Base-by-base conservation (phyloP, 2,797 vertebrate genomes). In the Mycteria americana region DNA sequence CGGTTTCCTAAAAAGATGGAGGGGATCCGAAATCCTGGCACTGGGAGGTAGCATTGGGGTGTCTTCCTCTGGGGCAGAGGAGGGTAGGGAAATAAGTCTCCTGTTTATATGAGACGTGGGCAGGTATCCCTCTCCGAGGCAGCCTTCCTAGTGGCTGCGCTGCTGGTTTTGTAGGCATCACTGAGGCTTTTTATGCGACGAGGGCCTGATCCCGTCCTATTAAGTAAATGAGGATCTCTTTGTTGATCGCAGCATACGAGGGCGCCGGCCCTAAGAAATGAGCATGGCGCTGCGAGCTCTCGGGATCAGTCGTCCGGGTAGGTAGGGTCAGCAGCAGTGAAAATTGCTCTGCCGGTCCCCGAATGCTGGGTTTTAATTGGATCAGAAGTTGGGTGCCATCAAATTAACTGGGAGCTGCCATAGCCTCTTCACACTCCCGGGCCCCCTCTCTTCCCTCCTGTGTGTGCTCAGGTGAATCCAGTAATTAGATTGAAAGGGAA, bases 241-340 rank as follows among this genome's bases (percentile, higher is more conserved):
- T 24, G 18, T 3, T 41, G 67, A 37, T 27, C 0, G 6, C 53
- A 45, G 59, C 41, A 2, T 12, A 6, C 0, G 0, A 48, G 31
- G 43, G 41, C 5, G 7, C 53, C 1, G 16, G 45, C 65, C 60
- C 53, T 41, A 9, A 25, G 80, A 31, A 63, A 28, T 0, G 37
- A 80, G 85, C 46, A 12, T 0, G 1, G 35, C 1, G 3, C 62
- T 8, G 24, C 0, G 3, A 50, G 75, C 53, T 64, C 54, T 72
- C 0, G 5, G 85, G 14, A 48, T 51, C 28, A 0, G 10, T 56
- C 39, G 10, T 9, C 31, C 8, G 0, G 33, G 4, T 70, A 15
- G 62, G 28, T 24, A 24, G 39, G 51, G 57, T n/a, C 0, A 3
- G 33, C 27, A 33, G 31, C 2, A 1, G 75, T 35, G 81, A 45